Percentiles rank a stretch among this genome's conserved stretches.
These are phyloP conservation scores for Drosophila merina DNA, from an alignment of 2,888 invertebrate species.

Conservation along the genomic window DNA sequence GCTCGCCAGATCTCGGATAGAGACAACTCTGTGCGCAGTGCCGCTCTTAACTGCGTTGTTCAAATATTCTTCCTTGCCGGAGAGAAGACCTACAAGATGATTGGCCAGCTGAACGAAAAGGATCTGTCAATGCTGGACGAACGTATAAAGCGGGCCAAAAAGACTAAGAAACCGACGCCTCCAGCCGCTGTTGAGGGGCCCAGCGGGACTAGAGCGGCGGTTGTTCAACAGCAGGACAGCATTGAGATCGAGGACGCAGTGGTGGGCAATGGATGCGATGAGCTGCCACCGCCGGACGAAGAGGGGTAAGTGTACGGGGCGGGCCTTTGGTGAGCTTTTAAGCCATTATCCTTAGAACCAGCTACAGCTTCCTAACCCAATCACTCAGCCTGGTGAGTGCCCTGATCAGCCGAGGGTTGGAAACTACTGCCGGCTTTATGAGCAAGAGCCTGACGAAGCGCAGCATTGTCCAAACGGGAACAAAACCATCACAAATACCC, in stretches of 20 bases:
- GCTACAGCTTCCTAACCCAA: conserved; percentile 3
- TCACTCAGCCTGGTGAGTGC: conserved; percentile 7
- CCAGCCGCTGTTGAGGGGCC: conserved; percentile 82
- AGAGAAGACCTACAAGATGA: conserved; percentile 94
- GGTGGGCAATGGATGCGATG: conserved; percentile 81
- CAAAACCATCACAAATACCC: conserved; percentile 3
- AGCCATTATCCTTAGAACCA: not conserved
- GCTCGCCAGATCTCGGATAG: conserved; percentile 98
- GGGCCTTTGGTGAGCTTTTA: not conserved
- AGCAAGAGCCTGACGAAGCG: not conserved
- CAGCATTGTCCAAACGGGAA: not conserved
- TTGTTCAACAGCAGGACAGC: conserved; percentile 81
- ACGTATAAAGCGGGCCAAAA: conserved; percentile 95
- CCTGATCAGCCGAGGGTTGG: conserved; percentile 24
- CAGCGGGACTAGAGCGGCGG: conserved; percentile 57
- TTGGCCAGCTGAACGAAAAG: conserved; percentile 97
- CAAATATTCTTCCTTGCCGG: conserved; percentile 95
- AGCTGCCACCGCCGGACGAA: conserved; percentile 81
- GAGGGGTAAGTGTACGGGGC: conserved; percentile 65
- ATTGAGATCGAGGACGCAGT: conserved; percentile 83
- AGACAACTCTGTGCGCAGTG: conserved; percentile 97
- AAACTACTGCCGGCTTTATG: conserved; percentile 18
- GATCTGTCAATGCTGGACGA: conserved; percentile 97
- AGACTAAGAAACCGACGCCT: conserved; percentile 85
- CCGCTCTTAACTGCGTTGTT: conserved; percentile 96